Evolutionary conservation across 30 jellyfish, hydroid and myxozoan species (phyloP), one percentile per base, ranked within the genome.

Genomic region (Mastigias papua): DNA sequence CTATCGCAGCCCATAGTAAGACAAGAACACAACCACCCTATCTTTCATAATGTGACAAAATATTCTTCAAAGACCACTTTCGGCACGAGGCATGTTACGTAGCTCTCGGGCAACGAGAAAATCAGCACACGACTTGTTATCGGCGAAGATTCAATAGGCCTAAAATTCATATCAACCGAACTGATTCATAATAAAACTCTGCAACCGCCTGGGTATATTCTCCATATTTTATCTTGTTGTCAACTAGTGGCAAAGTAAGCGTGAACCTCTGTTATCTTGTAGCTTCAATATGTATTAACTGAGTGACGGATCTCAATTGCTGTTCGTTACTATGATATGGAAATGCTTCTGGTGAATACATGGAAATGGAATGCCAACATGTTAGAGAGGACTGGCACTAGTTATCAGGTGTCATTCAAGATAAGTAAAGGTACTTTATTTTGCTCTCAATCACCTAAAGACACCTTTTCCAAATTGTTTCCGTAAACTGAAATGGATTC

Each of bases 1-100:
- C 97, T 90, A 90, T 89, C 97, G 97, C 97, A 90, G 97, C 97
- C 97, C 97, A 90, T 90, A 83, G 89, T 90, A 88, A 83, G 90
- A 82, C 73, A 77, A 78, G 78, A 78, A 49, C 91, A 70, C 88
- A 71, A 60, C 84, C 51, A 37, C 50, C 78, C 33, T 79, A 80
- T 74, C 73, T 88, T 75, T 85, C 94, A 85, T 85, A 85, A 85
- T 85, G 94, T 85, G 74, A 33, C 21, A 75, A 85, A 29, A 37
- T 27, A 23, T 73, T 48, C 64, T 73, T 73, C 88, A 85, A 27
- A 72, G 37, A 85, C 74, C 80, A 83, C 86, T 17, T 69, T 71
- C 88, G 76, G 88, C 94, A 85, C 60, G 83, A 73, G 58, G 23
- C 94, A 80, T 80, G 76, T 72, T 69, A 85, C 66, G 94, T 68